Percentiles rank a stretch among this genome's conserved stretches.
Evolutionary conservation across 2,797 vertebrate genomes (phyloP).

Genomic region (Salmo trutta): DNA sequence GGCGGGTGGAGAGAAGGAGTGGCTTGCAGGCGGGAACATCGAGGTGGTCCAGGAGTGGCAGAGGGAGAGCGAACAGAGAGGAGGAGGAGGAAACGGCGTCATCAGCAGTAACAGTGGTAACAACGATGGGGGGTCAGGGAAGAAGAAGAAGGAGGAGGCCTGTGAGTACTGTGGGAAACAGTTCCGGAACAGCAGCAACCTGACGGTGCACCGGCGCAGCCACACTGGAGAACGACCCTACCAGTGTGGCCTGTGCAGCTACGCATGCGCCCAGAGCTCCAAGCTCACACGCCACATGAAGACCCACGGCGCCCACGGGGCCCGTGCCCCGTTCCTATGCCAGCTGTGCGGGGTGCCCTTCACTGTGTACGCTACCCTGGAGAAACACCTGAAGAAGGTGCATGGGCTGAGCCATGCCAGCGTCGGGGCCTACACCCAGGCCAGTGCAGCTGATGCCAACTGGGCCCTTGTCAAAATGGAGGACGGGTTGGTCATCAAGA

Average conservation of each 20-base stretch:
- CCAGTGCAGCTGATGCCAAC: slow-evolving; percentile 51
- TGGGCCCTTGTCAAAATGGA: slow-evolving; percentile 45
- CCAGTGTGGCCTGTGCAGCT: slow-evolving; percentile 82
- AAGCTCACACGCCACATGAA: slow-evolving; percentile 88
- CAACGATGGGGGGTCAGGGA: slow-evolving; percentile 18
- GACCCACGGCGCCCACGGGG: slow-evolving; percentile 78
- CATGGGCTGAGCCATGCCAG: slow-evolving; percentile 77
- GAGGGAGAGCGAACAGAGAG: slow-evolving; percentile 64
- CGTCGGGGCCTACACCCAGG: slow-evolving; percentile 67
- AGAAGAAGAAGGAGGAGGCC: slow-evolving; percentile 78
- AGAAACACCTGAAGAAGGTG: slow-evolving; percentile 83
- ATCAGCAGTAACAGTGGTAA: not conserved
- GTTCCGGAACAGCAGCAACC: slow-evolving; percentile 82
- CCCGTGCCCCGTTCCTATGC: slow-evolving; percentile 63
- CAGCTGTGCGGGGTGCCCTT: slow-evolving; percentile 76
- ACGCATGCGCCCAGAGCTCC: slow-evolving; percentile 87
- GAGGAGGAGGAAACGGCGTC: slow-evolving; percentile 17
- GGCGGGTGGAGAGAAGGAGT: slow-evolving; percentile 55
- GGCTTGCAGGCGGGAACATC: slow-evolving; percentile 53
- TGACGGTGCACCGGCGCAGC: slow-evolving; percentile 78
- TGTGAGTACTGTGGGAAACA: slow-evolving; percentile 77
- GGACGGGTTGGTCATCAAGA: slow-evolving; percentile 11
- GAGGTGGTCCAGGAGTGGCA: slow-evolving; percentile 75
- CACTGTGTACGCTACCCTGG: slow-evolving; percentile 80
- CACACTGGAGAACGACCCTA: slow-evolving; percentile 89